Conservation (phyloP, 2,888 invertebrate species). For the Leuctra nigra region DNA sequence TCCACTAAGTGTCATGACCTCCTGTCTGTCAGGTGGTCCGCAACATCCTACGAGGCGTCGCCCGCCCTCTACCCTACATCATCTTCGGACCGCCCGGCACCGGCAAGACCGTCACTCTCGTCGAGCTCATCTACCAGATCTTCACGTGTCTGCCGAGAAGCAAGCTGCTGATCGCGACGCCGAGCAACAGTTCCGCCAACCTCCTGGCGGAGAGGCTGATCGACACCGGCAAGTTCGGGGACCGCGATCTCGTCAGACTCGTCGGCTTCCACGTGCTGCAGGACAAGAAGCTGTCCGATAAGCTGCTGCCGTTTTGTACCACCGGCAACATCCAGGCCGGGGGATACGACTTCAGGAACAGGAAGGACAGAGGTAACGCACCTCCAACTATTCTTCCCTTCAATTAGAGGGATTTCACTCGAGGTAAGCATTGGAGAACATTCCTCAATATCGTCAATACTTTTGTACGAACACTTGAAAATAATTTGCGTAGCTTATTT, state of each 20-base stretch:
- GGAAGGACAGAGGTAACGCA: background rate
- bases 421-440: no score
- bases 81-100: conserved; percentile 85
- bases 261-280: conserved; percentile 59
- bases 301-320: conserved; percentile 62
- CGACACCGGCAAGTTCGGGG: conserved; percentile 54
- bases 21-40: conserved; percentile 59
- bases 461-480: no score
- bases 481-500: no score
- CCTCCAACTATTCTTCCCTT: no score
- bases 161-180: conserved; percentile 75
- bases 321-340: conserved; percentile 45
- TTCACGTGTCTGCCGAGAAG: background rate
- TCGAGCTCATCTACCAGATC: conserved; percentile 82
- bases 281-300: conserved; percentile 56
- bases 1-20: conserved; percentile 66
- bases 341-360: no score
- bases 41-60: conserved; percentile 68
- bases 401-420: no score
- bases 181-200: conserved; percentile 91
- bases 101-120: conserved; percentile 76
- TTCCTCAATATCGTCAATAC: no score
- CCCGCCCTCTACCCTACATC: conserved; percentile 73
- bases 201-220: conserved; percentile 73
- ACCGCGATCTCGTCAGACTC: conserved; percentile 71